phyloP scores from a whole-genome alignment of 2,113 vertebrate species.

The Lophochroa leadbeateri region DNA sequence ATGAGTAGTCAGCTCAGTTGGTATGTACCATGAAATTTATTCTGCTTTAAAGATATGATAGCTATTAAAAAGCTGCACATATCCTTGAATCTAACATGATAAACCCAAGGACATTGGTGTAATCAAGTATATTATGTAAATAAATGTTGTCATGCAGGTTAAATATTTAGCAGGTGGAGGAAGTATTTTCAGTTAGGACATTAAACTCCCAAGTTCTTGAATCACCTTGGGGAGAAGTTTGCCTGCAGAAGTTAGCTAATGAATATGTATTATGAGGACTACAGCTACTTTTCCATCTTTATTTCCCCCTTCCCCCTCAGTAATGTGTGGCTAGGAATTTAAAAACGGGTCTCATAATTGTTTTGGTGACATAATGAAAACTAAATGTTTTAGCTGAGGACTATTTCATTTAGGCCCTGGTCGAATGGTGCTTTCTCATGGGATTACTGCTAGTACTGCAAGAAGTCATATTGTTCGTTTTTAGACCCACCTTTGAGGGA shows the following conservation, averaged over 20 bases:
- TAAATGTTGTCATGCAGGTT: neutral
- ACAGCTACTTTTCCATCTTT: neutral
- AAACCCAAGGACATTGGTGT: neutral
- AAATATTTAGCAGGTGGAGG: constrained; percentile 1
- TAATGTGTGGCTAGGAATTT: neutral
- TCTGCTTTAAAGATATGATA: neutral
- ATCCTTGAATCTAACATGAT: neutral
- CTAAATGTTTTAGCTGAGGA: neutral
- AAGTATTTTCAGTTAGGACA: neutral
- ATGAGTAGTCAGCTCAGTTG: neutral
- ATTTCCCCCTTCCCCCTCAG: neutral
- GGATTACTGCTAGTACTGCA: neutral
- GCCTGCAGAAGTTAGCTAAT: neutral
- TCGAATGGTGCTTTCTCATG: neutral
- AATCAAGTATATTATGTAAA: constrained; percentile 29
- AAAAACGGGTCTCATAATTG: neutral
- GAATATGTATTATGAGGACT: neutral
- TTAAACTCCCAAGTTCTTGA: neutral
- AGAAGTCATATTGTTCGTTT: neutral
- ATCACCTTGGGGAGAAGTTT: neutral
- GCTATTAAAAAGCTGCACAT: neutral
- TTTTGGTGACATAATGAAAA: neutral
- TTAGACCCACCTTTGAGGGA: neutral
- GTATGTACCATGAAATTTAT: neutral
- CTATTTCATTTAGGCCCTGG: neutral